Conservation (phyloP, 2,888 invertebrate genomes). For the Syrista parreyssii region DNA sequence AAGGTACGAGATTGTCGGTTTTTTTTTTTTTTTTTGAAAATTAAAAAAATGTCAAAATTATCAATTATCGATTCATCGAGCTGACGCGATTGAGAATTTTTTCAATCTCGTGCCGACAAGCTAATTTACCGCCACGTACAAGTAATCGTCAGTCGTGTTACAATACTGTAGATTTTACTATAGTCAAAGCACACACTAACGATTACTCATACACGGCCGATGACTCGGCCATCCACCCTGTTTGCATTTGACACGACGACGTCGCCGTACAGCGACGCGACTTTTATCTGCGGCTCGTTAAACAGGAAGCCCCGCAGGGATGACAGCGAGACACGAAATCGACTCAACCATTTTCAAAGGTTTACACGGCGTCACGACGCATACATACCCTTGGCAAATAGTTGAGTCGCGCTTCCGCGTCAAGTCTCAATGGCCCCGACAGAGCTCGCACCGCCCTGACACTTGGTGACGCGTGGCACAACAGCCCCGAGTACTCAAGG, state of each 20-base stretch:
- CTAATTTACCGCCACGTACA: too few species aligned
- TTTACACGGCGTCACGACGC: not conserved
- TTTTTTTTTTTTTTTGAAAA: not conserved
- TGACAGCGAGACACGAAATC: not conserved
- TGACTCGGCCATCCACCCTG: too few species aligned
- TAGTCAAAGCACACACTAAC: too few species aligned
- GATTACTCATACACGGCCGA: too few species aligned
- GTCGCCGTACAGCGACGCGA: not conserved
- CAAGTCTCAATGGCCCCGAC: not conserved
- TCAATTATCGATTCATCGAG: not conserved
- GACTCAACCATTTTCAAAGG: not conserved
- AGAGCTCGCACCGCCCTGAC: not conserved
- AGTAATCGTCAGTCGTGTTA: too few species aligned
- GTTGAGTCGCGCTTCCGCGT: not conserved
- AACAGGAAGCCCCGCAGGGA: not conserved
- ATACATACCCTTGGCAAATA: not conserved
- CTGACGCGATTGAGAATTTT: too few species aligned
- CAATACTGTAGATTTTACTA: too few species aligned
- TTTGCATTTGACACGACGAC: not conserved
- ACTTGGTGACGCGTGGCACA: not conserved
- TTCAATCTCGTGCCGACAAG: too few species aligned
- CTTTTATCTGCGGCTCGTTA: not conserved
- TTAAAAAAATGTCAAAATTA: not conserved
- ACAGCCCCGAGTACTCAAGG: not conserved
- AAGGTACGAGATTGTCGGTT: not conserved